Base-by-base conservation (phyloP, 2,888 invertebrate species). In the Acronicta aceris region DNA sequence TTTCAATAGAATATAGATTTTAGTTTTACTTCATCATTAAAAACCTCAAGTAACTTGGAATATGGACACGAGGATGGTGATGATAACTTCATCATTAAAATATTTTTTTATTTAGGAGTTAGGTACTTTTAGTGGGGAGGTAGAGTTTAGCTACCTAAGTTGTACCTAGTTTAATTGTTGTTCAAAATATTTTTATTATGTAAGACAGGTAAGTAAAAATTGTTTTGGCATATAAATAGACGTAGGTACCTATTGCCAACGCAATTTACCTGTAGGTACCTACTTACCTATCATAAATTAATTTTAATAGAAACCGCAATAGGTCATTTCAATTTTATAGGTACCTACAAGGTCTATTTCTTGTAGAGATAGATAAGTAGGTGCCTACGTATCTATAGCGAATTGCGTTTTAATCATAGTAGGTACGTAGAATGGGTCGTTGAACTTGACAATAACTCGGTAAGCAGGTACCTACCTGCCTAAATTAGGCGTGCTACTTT, bases 381-480 rank as follows among this genome's bases (percentile, higher is more conserved):
- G 2, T 21, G 4, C 21, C 21, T 21, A 21, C 21, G 2, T 4
- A 21, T 21, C 21, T 21, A 21, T 72, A 77, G 59, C 65, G 63
- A 75, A 74, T 76, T 68, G 71, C 69, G 82, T 79, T 80, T 81
- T 81, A 77, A 78, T 81, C 71, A 79, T 76, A 77, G 75, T 76
- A 77, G 75, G 76, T 71, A 77, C 75, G 76, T 71, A 63, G 71
- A 66, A 59, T 63, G 74, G 85, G 82, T 84, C 82, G 79, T 80
- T 85, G 88, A 87, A 86, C 89, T 83, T 74, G 72, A 69, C 79
- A 85, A 82, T 84, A 82, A 82, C 80, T 84, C 76, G 67, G 71
- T 72, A 33, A 9, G 30, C 4, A n/a, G n/a, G n/a, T n/a, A n/a
- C n/a, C n/a, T 30, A 30, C 9, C 9, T 30, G 1, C 33, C 33